These are phyloP conservation scores for Muscina levida DNA, from an alignment of 2,888 invertebrate species.

Conservation along the genomic window DNA sequence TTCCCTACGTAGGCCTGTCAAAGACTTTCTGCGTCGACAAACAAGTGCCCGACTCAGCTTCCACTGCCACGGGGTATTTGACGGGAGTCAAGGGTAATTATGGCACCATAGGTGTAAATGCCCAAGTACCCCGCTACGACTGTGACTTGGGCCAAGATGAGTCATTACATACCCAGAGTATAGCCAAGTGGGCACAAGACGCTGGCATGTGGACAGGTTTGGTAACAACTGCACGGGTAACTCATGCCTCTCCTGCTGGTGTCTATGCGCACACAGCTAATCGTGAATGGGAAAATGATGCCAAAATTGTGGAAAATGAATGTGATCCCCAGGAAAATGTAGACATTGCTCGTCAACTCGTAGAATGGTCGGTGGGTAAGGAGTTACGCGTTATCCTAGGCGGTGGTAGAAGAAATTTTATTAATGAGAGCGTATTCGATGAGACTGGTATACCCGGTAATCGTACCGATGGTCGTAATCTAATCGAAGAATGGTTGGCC, in stretches of 20 bases:
- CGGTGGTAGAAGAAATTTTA: slow-evolving; percentile 74
- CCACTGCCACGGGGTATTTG: slow-evolving; percentile 89
- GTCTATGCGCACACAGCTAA: slow-evolving; percentile 86
- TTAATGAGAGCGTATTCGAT: slow-evolving; percentile 77
- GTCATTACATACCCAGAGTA: slow-evolving; percentile 83
- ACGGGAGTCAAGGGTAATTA: slow-evolving; percentile 88
- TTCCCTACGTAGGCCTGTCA: slow-evolving; percentile 81
- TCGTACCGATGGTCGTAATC: slow-evolving; percentile 84
- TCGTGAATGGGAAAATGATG: slow-evolving; percentile 86
- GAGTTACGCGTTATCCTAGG: slow-evolving; percentile 83
- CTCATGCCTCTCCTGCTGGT: slow-evolving; percentile 88
- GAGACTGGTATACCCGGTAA: slow-evolving; percentile 81
- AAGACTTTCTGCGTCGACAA: slow-evolving; percentile 88
- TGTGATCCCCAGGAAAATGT: slow-evolving; percentile 81
- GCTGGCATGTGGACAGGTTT: slow-evolving; percentile 83
- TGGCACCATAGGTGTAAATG: slow-evolving; percentile 87
- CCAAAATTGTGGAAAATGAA: slow-evolving; percentile 80
- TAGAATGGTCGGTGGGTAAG: slow-evolving; percentile 84
- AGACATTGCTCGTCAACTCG: slow-evolving; percentile 88
- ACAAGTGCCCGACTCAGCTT: slow-evolving; percentile 91
- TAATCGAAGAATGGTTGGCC: slow-evolving; percentile 84
- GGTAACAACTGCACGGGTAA: slow-evolving; percentile 88
- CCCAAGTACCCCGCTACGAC: slow-evolving; percentile 83
- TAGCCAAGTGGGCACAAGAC: slow-evolving; percentile 86
- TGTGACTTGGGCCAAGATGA: slow-evolving; percentile 83